Percentiles rank a stretch among this genome's conserved stretches.
Conservation (phyloP, 2,888 invertebrate species). For the Xanthorhoe designata region DNA sequence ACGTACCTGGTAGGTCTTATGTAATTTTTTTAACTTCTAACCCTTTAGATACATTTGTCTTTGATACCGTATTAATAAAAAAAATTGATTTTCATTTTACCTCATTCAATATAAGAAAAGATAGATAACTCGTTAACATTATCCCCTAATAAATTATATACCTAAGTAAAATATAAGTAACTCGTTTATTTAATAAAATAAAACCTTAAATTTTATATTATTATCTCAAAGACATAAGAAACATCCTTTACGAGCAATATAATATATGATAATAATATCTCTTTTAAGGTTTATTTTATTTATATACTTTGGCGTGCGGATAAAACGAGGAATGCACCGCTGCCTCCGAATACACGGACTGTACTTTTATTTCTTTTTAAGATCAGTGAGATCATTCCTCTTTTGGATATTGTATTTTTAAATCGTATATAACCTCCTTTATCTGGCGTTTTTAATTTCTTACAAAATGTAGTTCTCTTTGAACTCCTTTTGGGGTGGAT, state of each 20-base stretch:
- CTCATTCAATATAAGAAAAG: background rate
- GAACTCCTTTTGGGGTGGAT: no score
- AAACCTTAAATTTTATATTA: no score
- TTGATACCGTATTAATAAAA: no score
- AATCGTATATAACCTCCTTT: background rate
- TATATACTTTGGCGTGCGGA: slow-evolving; percentile 30
- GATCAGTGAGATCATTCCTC: slow-evolving; percentile 31
- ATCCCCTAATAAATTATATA: no score
- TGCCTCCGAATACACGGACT: slow-evolving; percentile 37
- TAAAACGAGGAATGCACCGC: slow-evolving; percentile 53
- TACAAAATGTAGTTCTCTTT: no score
- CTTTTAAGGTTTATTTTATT: slow-evolving; percentile 9
- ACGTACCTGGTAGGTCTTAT: no score
- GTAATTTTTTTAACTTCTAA: no score
- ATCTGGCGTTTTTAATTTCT: background rate
- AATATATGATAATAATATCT: slow-evolving; percentile 1
- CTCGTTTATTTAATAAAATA: no score
- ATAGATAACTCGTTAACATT: no score
- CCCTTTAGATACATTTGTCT: no score
- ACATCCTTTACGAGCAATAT: background rate
- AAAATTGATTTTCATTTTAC: background rate
- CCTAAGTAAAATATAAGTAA: no score
- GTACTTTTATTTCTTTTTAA: slow-evolving; percentile 34
- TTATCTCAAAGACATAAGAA: background rate
- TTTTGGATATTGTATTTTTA: slow-evolving; percentile 18